These are phyloP conservation scores for Deilephila elpenor DNA, from an alignment of 2,888 invertebrate genomes.

Conservation along the genomic window DNA sequence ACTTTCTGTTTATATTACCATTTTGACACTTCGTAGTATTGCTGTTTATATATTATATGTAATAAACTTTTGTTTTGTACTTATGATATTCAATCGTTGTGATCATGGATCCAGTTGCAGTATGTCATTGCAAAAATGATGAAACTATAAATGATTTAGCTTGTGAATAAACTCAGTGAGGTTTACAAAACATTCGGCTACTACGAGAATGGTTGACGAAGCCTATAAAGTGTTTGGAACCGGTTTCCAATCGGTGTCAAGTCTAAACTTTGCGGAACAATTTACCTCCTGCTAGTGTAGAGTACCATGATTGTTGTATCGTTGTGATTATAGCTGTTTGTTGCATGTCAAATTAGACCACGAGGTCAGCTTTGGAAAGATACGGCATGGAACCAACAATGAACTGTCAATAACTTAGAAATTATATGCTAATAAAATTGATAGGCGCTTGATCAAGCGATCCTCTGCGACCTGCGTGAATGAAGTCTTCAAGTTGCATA, in stretches of 20 bases:
- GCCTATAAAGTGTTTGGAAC: conserved; percentile 20
- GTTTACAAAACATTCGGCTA: conserved; percentile 25
- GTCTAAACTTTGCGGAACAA: conserved; percentile 26
- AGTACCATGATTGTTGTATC: background rate
- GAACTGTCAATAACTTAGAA: conserved; percentile 10
- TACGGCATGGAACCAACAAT: conserved; percentile 18
- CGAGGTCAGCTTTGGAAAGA: conserved; percentile 17
- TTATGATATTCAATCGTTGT: background rate
- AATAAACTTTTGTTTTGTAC: too few relatives aligned
- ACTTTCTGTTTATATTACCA: conserved; percentile 2
- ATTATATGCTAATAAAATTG: conserved; percentile 16
- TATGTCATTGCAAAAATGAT: background rate
- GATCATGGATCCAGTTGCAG: background rate
- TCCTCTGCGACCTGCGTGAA: background rate
- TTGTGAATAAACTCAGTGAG: background rate
- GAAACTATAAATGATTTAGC: background rate
- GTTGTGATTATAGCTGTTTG: conserved; percentile 13
- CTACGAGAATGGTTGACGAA: conserved; percentile 10
- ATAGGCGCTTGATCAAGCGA: conserved; percentile 3
- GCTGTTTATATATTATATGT: too few relatives aligned
- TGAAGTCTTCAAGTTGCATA: background rate
- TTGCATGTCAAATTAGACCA: conserved; percentile 7
- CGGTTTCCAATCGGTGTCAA: conserved; percentile 24
- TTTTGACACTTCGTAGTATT: background rate
- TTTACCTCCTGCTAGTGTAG: conserved; percentile 13